Base-by-base conservation (phyloP, 2,888 invertebrate species). In the Rhodophaea formosa region DNA sequence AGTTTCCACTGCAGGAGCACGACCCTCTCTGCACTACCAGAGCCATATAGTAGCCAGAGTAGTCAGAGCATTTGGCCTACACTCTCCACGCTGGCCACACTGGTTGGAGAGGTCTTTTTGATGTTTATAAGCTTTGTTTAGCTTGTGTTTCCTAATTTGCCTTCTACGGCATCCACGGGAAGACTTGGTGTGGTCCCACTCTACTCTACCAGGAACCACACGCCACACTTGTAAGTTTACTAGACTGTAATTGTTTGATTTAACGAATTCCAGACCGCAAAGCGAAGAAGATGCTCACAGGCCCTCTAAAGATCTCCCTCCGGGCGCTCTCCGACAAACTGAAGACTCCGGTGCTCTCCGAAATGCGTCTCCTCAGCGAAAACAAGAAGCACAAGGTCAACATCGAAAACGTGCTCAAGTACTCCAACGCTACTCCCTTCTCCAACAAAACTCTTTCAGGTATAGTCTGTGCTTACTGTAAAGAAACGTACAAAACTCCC, bases 401-500 rank as follows among this genome's bases (percentile, higher is more conserved):
- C 59, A 71, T 88, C 0, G 79, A 84, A 7, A 85, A 83, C 15
- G 61, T 89, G 0, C 62, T 89, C 0, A 86, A 83, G 62, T 73
- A 86, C 54, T 88, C 90, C 0, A 90, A 89, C 59, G 88, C 86
- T 23, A 88, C 88, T 0, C 88, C 88, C 0, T 90, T 90, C 53
- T 77, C 75, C 0, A 87, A 85, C 56, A 88, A 87, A 65, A 85
- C 85, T 0, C 52, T 87, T 5, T 62, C 79, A 7, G 90, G 90
- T 0, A 79, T 87, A 1, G 68, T 76, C 0, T 89, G 89, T 58
- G 86, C 80, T 0, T 89, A 80, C 56, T 90, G 89, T 66, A 87
- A 86, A 53, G 77, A 80, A 0, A 76, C 71, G 0, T 83, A 70
- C 42, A 59, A 65, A 0, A 76, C 75, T 7, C 62, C 82, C 2